Evolutionary conservation across 2,797 vertebrate genomes (phyloP).

Genomic region (Pelodytes ibericus): DNA sequence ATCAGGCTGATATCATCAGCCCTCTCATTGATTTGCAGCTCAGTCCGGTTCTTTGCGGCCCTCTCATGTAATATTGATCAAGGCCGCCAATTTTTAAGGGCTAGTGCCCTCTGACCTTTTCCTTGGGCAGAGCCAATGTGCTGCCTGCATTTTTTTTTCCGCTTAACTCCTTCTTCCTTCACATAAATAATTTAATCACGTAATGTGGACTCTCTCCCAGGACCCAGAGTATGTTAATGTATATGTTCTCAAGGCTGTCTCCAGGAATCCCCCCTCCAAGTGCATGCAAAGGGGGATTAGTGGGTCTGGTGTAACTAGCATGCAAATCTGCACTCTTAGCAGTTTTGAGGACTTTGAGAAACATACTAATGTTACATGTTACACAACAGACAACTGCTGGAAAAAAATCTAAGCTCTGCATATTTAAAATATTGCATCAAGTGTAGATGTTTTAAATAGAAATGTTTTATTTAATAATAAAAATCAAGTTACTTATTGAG

Average conservation of each 20-base stretch:
- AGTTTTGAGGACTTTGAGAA: too few species aligned
- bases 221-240: not conserved
- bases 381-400: too few species aligned
- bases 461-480: too few species aligned
- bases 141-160: not conserved
- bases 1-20: constrained; percentile 13
- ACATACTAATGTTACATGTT: too few species aligned
- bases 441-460: too few species aligned
- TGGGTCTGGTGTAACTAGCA: too few species aligned
- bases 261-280: too few species aligned
- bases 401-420: too few species aligned
- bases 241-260: not conserved
- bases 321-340: too few species aligned
- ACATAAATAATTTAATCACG: not conserved
- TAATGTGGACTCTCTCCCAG: not conserved
- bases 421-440: too few species aligned
- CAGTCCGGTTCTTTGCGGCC: not conserved
- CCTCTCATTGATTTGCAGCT: constrained; percentile 7
- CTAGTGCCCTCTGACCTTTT: constrained; percentile 20
- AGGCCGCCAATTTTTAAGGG: constrained; percentile 1
- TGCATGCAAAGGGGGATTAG: too few species aligned
- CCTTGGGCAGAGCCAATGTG: not conserved
- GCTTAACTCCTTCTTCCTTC: not conserved
- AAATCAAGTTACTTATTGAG: too few species aligned
- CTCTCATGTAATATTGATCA: constrained; percentile 35